Evolutionary conservation across 2,797 vertebrate species (phyloP).

Genomic region (Acanthurus lineatus): DNA sequence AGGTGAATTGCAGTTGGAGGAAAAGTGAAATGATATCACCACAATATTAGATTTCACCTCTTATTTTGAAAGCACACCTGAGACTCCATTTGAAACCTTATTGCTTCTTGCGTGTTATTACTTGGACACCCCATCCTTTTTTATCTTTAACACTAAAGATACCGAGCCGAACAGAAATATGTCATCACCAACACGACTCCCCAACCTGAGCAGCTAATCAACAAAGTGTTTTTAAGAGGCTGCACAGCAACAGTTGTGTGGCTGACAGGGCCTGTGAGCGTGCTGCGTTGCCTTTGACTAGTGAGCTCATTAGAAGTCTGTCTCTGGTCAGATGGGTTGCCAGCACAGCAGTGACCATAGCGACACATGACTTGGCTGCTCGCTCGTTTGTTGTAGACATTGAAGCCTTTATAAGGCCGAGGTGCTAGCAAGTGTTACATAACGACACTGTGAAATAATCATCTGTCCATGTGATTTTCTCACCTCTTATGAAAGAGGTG

Average conservation of each 20-base stretch:
- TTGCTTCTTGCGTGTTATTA: conserved; percentile 28
- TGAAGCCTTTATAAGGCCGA: conserved; percentile 58
- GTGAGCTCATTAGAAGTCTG: conserved; percentile 64
- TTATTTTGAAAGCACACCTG: conserved; percentile 16
- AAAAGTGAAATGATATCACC: background rate
- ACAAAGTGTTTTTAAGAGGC: conserved; percentile 27
- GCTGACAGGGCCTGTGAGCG: conserved; percentile 41
- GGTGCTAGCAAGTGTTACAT: conserved; percentile 49
- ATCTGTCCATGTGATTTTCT: conserved; percentile 40
- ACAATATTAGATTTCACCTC: background rate
- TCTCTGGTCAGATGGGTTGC: conserved; percentile 62
- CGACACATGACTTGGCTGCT: conserved; percentile 56
- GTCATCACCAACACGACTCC: conserved; percentile 12
- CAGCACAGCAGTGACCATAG: conserved; percentile 68
- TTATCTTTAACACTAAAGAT: conserved; percentile 30
- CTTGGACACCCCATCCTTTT: conserved; percentile 15
- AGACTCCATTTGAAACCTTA: conserved; percentile 14
- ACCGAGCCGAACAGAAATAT: conserved; percentile 10
- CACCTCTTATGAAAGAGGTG: conserved; percentile 46
- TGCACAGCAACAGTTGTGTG: conserved; percentile 14
- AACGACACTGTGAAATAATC: conserved; percentile 43
- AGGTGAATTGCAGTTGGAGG: background rate
- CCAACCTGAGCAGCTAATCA: conserved; percentile 18
- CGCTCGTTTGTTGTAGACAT: conserved; percentile 45
- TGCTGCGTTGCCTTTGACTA: conserved; percentile 47